Conservation (phyloP, 2,888 invertebrate genomes). For the Caenorhabditis sinica region DNA sequence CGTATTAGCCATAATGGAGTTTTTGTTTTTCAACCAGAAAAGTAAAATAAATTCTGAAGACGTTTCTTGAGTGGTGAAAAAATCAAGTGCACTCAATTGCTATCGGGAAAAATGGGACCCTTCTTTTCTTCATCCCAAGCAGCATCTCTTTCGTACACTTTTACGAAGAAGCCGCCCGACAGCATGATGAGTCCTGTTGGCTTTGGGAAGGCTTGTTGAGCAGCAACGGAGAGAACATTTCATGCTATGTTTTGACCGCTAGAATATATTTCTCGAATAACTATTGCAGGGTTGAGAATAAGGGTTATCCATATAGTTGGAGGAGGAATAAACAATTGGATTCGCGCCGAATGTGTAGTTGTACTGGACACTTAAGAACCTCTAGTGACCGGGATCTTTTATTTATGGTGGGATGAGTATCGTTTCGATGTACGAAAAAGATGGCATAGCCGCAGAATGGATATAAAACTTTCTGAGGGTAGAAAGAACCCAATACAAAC, state of each 20-base stretch:
- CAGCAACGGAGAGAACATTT: constrained; percentile 36
- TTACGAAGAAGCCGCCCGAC: constrained; percentile 26
- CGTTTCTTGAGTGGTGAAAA: constrained; percentile 26
- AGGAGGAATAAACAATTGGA: constrained; percentile 25
- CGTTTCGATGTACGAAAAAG: background rate
- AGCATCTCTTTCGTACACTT: constrained; percentile 56
- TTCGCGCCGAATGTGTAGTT: background rate
- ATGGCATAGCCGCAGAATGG: too few species aligned
- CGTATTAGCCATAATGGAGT: background rate
- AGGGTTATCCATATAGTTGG: background rate
- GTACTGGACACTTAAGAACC: background rate
- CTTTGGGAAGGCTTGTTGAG: constrained; percentile 24
- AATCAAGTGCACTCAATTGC: constrained; percentile 46
- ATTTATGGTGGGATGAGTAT: background rate
- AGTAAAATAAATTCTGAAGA: constrained; percentile 21
- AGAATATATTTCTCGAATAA: constrained; percentile 20
- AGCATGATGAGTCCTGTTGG: constrained; percentile 47
- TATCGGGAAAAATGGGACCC: constrained; percentile 20
- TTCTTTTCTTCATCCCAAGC: constrained; percentile 9
- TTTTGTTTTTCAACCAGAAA: background rate
- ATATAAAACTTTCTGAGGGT: background rate
- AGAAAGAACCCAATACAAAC: too few species aligned
- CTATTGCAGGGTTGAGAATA: background rate
- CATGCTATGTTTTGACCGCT: constrained; percentile 32
- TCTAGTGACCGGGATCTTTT: constrained; percentile 5